Conservation (phyloP, 2,888 invertebrate species). For the Cancer borealis region DNA sequence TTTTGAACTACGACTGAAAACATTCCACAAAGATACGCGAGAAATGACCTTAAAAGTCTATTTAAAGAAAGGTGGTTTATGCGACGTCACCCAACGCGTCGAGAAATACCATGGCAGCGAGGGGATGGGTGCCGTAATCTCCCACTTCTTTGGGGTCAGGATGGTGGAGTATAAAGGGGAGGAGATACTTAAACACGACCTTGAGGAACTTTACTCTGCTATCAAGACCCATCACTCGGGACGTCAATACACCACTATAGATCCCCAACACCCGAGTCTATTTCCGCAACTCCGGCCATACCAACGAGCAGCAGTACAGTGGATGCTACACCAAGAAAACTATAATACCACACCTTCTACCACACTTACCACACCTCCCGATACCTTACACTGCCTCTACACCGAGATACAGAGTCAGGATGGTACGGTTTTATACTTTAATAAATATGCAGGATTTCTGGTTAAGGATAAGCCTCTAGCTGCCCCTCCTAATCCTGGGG, state of each 20-base stretch:
- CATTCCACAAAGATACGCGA: conserved; percentile 35
- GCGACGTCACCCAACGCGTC: conserved; percentile 58
- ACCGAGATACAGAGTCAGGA: conserved; percentile 79
- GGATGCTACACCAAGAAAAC: conserved; percentile 86
- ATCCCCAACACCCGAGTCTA: conserved; percentile 81
- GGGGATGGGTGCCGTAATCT: conserved; percentile 64
- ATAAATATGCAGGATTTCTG: conserved; percentile 82
- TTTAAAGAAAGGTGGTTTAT: conserved; percentile 64
- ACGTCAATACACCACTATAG: conserved; percentile 71
- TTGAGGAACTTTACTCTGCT: conserved; percentile 79
- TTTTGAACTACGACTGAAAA: conserved; percentile 68
- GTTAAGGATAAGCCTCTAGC: conserved; percentile 80
- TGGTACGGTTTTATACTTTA: conserved; percentile 80
- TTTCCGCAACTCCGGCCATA: conserved; percentile 83
- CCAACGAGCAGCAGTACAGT: conserved; percentile 85
- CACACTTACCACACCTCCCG: not conserved
- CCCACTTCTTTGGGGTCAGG: conserved; percentile 67
- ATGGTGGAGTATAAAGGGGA: conserved; percentile 58
- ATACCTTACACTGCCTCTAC: conserved; percentile 79
- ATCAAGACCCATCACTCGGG: conserved; percentile 78
- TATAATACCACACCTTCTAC: not conserved
- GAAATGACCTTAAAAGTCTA: conserved; percentile 67
- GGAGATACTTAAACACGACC: conserved; percentile 79
- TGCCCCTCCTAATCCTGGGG: conserved; percentile 82
- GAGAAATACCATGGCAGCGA: conserved; percentile 70